phyloP scores from a whole-genome alignment of 1,140 invertebrate species.

The Drosophila parabipectinata region DNA sequence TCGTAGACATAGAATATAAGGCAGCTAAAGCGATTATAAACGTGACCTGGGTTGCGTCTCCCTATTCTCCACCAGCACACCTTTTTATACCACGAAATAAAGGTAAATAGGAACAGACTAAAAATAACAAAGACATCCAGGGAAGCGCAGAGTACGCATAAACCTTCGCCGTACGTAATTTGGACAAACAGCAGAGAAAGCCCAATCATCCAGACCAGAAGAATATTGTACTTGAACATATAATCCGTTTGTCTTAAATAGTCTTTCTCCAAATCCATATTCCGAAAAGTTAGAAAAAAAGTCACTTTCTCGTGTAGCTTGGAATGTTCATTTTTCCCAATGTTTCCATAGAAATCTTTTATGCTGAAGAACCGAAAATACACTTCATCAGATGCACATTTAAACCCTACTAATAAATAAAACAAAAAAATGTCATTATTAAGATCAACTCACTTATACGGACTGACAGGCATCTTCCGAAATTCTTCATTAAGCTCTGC shows the following conservation, averaged over 20 bases:
- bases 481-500: slow-evolving; percentile 50
- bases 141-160: rapidly evolving
- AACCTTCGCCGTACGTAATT: not conserved
- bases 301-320: not conserved
- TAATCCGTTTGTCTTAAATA: slow-evolving; percentile 67
- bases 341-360: not conserved
- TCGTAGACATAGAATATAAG: slow-evolving; percentile 75
- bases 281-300: slow-evolving; percentile 34
- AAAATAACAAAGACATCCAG: slow-evolving; percentile 7
- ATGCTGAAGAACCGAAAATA: not conserved
- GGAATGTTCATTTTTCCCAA: not conserved
- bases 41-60: slow-evolving; percentile 84
- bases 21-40: slow-evolving; percentile 86
- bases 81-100: slow-evolving; percentile 83
- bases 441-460: slow-evolving; percentile 47
- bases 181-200: slow-evolving; percentile 17
- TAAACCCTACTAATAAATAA: not conserved
- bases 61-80: slow-evolving; percentile 84
- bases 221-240: slow-evolving; percentile 71
- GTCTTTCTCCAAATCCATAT: slow-evolving; percentile 50
- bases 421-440: not conserved
- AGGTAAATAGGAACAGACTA: slow-evolving; percentile 59
- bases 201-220: slow-evolving; percentile 26
- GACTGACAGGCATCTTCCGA: slow-evolving; percentile 73
- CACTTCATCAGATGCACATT: not conserved